Conservation (phyloP, 1,140 invertebrate genomes). For the Brachionus manjavacas region DNA sequence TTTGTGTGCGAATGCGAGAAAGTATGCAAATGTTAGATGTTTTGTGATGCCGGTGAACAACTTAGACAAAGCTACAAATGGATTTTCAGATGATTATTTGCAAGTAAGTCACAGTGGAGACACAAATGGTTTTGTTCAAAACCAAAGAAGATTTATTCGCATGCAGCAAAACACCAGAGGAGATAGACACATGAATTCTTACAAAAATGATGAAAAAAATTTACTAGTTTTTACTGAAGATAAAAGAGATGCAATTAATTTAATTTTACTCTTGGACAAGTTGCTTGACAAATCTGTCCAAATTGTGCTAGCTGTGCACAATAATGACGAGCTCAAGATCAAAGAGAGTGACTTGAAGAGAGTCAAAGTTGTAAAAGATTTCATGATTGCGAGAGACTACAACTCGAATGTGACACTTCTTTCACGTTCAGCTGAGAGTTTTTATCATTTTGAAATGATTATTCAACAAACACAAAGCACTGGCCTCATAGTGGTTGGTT, state of each 20-base stretch:
- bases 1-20: background rate
- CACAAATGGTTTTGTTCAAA: background rate
- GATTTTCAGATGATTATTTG: background rate
- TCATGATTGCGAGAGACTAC: background rate
- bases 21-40: conserved; percentile 3
- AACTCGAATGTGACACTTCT: background rate
- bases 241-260: background rate
- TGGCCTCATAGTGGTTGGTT: background rate
- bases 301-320: background rate
- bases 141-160: background rate
- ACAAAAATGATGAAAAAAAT: background rate
- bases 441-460: background rate
- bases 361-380: background rate
- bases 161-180: background rate
- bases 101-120: background rate
- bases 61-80: background rate
- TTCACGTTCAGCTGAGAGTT: background rate
- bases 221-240: background rate
- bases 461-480: background rate
- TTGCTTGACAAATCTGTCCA: background rate
- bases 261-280: background rate
- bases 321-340: background rate
- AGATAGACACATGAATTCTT: background rate
- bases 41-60: background rate
- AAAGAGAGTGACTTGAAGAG: background rate